These are phyloP conservation scores for Colletes gigas DNA, from an alignment of 1,140 invertebrate genomes.

Conservation along the genomic window DNA sequence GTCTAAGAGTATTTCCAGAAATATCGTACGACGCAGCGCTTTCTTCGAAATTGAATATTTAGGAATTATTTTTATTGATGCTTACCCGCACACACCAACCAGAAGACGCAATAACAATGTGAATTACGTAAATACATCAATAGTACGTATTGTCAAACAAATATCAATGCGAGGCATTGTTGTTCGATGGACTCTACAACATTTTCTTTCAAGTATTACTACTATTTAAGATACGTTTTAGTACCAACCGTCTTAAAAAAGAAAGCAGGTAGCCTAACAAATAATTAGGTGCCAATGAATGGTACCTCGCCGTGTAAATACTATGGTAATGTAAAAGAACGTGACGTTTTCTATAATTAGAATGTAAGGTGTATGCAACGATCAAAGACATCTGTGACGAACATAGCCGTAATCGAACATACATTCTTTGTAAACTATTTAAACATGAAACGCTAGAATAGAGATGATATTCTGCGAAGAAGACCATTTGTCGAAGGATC, in stretches of 20 bases:
- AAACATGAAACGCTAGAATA: constrained; percentile 37
- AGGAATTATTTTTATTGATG: constrained; percentile 26
- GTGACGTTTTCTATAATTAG: constrained; percentile 61
- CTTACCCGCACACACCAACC: constrained; percentile 17
- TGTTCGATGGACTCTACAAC: constrained; percentile 18
- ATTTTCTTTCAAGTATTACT: constrained; percentile 42
- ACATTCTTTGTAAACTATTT: constrained; percentile 58
- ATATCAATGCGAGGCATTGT: background rate
- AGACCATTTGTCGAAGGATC: constrained; percentile 26
- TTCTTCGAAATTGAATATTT: constrained; percentile 26
- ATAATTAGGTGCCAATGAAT: constrained; percentile 51
- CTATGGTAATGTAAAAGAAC: constrained; percentile 36
- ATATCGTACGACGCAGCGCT: background rate
- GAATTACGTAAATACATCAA: background rate
- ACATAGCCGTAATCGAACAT: constrained; percentile 44
- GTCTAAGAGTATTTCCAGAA: constrained; percentile 48
- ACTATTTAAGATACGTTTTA: constrained; percentile 37
- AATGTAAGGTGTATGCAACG: constrained; percentile 63
- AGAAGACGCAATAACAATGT: background rate
- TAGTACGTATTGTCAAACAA: background rate
- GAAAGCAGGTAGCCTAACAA: constrained; percentile 54
- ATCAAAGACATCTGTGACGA: constrained; percentile 56
- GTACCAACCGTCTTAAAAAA: constrained; percentile 1
- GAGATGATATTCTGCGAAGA: constrained; percentile 1
- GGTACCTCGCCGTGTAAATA: constrained; percentile 58